These are phyloP conservation scores for Calephelis perditalis DNA, from an alignment of 2,888 invertebrate species.

Conservation along the genomic window DNA sequence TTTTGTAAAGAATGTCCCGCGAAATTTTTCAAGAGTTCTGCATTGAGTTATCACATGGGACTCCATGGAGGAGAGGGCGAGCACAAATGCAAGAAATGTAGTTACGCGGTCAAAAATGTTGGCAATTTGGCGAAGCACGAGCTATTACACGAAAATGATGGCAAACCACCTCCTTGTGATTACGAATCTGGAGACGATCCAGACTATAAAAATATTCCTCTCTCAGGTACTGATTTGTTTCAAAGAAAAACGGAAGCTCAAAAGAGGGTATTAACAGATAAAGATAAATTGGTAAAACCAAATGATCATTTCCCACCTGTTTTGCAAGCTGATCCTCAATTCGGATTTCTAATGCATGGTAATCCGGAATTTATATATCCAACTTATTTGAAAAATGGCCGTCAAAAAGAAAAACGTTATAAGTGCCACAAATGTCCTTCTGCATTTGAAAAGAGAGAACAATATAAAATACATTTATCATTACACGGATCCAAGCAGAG, in stretches of 20 bases:
- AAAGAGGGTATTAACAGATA: conserved; percentile 68
- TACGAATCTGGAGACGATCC: conserved; percentile 71
- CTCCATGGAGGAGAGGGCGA: conserved; percentile 81
- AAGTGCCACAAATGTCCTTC: conserved; percentile 93
- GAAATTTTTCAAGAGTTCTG: conserved; percentile 84
- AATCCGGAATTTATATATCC: conserved; percentile 88
- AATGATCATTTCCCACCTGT: conserved; percentile 75
- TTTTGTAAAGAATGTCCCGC: conserved; percentile 83
- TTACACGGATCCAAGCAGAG: conserved; percentile 90
- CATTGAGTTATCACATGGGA: conserved; percentile 83
- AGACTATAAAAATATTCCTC: conserved; percentile 75
- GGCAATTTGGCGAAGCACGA: conserved; percentile 84
- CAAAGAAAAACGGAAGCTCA: conserved; percentile 80
- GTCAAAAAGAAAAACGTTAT: conserved; percentile 86
- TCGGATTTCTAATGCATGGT: conserved; percentile 83
- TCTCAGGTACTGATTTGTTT: conserved; percentile 82
- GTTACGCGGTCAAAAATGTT: conserved; percentile 82
- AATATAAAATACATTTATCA: conserved; percentile 89
- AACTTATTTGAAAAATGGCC: conserved; percentile 84
- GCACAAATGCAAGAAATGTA: conserved; percentile 84
- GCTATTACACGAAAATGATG: conserved; percentile 67
- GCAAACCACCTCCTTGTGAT: conserved; percentile 50
- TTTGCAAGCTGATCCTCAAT: conserved; percentile 81
- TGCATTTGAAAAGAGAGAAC: conserved; percentile 90
- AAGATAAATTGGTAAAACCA: conserved; percentile 70